Percentiles rank a stretch among this genome's conserved stretches.
These are phyloP conservation scores for Anorthoa munda DNA, from an alignment of 2,888 invertebrate genomes.

Conservation along the genomic window DNA sequence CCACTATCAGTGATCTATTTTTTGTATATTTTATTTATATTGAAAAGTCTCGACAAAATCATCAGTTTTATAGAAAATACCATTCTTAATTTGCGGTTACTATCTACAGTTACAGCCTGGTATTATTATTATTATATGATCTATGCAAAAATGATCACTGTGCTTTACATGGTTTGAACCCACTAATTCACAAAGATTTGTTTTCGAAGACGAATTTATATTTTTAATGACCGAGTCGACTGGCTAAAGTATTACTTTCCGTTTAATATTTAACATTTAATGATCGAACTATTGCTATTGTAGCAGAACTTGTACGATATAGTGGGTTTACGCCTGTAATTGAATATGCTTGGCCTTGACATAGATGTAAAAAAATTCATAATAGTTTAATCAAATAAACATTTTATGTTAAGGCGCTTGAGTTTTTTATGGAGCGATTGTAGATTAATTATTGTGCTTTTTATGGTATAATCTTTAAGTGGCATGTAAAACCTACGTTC, in stretches of 20 bases:
- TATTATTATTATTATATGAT: no score
- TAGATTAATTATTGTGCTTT: conserved; percentile 53
- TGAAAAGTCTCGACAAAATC: not conserved
- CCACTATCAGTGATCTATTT: conserved; percentile 53
- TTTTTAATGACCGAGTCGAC: conserved; percentile 2
- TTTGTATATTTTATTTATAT: conserved; percentile 26
- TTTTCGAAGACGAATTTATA: not conserved
- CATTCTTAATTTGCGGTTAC: not conserved
- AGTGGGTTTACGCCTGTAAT: conserved; percentile 59
- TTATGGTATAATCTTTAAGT: conserved; percentile 42
- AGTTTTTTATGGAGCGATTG: conserved; percentile 38
- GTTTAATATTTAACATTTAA: conserved; percentile 4
- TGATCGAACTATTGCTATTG: conserved; percentile 5
- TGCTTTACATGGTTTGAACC: conserved; percentile 50
- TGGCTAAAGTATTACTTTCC: not conserved
- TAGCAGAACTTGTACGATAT: conserved; percentile 16
- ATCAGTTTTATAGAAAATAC: not conserved
- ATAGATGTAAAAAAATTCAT: conserved; percentile 30
- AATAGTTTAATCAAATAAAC: conserved; percentile 35
- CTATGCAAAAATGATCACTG: conserved; percentile 55
- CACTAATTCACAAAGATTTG: conserved; percentile 39
- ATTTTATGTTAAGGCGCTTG: conserved; percentile 35
- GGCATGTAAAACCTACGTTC: conserved; percentile 73
- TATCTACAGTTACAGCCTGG: not conserved
- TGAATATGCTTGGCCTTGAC: conserved; percentile 46